A percentile compares a stretch with the other conserved stretches of the same genome.
Evolutionary conservation across 1,140 invertebrate species (phyloP).

Genomic region (Akabosia matsudoensis): DNA sequence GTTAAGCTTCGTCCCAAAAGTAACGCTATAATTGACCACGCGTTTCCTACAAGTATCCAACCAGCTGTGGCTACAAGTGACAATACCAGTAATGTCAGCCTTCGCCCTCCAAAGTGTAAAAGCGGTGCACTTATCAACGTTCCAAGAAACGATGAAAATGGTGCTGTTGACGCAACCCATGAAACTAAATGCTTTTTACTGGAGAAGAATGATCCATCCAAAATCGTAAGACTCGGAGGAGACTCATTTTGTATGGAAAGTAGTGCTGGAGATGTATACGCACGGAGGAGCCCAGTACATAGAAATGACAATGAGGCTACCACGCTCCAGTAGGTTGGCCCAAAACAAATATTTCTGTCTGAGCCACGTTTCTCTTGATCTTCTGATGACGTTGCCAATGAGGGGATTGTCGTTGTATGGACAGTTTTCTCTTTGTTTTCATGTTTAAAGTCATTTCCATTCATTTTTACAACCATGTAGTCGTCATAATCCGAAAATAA

Average conservation of each 20-base stretch:
- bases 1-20: not conserved
- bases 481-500: no score
- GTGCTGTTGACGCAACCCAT: slow-evolving; percentile 24
- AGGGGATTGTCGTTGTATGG: no score
- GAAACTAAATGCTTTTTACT: slow-evolving; percentile 3
- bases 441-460: no score
- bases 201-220: not conserved
- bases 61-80: not conserved
- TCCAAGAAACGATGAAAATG: slow-evolving; percentile 24
- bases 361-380: no score
- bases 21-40: not conserved
- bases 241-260: slow-evolving; percentile 28
- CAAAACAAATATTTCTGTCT: not conserved
- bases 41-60: not conserved
- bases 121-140: slow-evolving; percentile 49
- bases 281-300: slow-evolving; percentile 20
- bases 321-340: not conserved
- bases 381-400: no score
- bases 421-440: no score
- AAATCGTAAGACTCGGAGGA: not conserved
- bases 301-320: slow-evolving; percentile 22
- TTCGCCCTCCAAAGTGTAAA: not conserved
- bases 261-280: slow-evolving; percentile 31
- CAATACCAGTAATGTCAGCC: not conserved
- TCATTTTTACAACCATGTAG: no score